Evolutionary conservation across 2,113 vertebrate genomes (phyloP).

Genomic region (Corythoichthys intestinalis): DNA sequence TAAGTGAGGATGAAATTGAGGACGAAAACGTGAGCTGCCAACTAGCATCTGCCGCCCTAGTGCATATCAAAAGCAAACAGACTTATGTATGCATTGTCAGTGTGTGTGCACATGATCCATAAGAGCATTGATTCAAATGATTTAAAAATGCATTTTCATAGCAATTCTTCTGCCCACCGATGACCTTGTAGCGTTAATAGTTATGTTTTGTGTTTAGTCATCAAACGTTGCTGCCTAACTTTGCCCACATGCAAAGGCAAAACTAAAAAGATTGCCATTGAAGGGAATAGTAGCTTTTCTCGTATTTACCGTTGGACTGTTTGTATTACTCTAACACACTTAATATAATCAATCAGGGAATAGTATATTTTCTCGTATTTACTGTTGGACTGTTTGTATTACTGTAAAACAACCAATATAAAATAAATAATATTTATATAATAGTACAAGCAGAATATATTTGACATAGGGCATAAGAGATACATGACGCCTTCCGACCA

Average conservation of each 20-base stretch:
- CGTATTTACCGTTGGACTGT: too few species aligned
- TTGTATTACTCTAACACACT: too few species aligned
- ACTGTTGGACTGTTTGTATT: too few species aligned
- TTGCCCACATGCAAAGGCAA: background rate
- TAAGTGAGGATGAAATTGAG: constrained; percentile 69
- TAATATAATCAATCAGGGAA: too few species aligned
- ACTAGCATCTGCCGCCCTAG: constrained; percentile 61
- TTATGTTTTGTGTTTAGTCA: background rate
- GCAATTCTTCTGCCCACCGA: constrained; percentile 26
- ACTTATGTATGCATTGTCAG: background rate
- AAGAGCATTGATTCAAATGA: constrained; percentile 56
- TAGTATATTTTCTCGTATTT: too few species aligned
- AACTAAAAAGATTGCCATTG: background rate
- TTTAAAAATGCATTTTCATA: constrained; percentile 42
- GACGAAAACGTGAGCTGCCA: constrained; percentile 67
- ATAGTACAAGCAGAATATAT: too few species aligned
- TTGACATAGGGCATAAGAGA: too few species aligned
- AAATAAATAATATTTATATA: too few species aligned
- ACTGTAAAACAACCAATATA: too few species aligned
- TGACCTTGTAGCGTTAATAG: background rate
- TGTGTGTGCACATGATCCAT: constrained; percentile 22
- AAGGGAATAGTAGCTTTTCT: too few species aligned
- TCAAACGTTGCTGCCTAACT: background rate
- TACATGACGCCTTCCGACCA: too few species aligned
- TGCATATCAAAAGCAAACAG: constrained; percentile 56